Conservation (phyloP, 2,797 vertebrate genomes). For the Alcedo atthis region DNA sequence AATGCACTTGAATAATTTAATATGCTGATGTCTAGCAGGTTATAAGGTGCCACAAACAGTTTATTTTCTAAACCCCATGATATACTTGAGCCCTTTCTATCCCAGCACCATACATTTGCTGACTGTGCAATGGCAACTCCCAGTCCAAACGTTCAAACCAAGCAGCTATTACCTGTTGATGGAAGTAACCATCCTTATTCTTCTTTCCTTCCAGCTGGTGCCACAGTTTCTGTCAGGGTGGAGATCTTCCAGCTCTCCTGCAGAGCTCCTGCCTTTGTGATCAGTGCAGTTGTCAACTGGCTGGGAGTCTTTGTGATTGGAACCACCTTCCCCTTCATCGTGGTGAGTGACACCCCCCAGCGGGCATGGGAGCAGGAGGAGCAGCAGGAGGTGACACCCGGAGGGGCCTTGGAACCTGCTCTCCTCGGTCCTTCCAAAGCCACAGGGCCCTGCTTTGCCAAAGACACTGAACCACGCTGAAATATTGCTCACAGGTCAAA, state of each 20-base stretch:
- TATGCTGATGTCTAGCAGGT: background rate
- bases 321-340: constrained; percentile 88
- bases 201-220: constrained; percentile 80
- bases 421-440: background rate
- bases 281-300: constrained; percentile 87
- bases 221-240: constrained; percentile 84
- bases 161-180: background rate
- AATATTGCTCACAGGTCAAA: background rate
- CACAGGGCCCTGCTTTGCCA: background rate
- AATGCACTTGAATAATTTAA: background rate
- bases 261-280: constrained; percentile 88
- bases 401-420: background rate
- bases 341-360: constrained; percentile 76
- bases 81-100: background rate
- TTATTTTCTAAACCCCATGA: background rate
- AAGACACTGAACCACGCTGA: background rate
- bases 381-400: background rate
- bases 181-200: background rate
- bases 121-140: background rate
- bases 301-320: constrained; percentile 85
- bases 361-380: fast-evolving
- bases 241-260: constrained; percentile 89
- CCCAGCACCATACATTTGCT: background rate
- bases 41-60: background rate
- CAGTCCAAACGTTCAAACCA: background rate